Conservation (phyloP, 2,113 vertebrate species). For the Phycodurus eques region DNA sequence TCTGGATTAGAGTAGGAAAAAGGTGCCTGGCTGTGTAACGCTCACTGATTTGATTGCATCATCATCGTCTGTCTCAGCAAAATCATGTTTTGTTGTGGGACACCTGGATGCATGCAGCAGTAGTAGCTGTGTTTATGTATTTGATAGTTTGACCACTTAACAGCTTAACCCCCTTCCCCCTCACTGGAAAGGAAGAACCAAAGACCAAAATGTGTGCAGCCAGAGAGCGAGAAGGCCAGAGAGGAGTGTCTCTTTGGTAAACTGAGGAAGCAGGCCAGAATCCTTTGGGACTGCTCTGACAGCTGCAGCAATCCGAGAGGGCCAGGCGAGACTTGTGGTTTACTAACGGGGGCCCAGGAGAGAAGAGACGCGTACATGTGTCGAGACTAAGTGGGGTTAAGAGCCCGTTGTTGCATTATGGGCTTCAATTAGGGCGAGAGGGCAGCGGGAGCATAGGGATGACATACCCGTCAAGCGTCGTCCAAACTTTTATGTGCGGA, state of each 20-base stretch:
- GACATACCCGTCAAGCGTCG: conserved; percentile 23
- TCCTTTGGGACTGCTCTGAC: conserved; percentile 45
- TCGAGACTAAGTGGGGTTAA: conserved; percentile 57
- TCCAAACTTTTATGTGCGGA: not conserved
- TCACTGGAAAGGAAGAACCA: not conserved
- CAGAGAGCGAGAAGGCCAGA: conserved; percentile 23
- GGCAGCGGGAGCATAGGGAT: conserved; percentile 31
- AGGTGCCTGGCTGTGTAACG: conserved; percentile 7
- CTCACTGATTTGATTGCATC: conserved; percentile 22
- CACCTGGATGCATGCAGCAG: conserved; percentile 15
- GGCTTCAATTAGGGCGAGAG: conserved; percentile 42
- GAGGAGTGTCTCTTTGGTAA: conserved; percentile 35
- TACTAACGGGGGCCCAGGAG: conserved; percentile 27
- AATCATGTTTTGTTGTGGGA: not conserved
- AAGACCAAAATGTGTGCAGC: conserved; percentile 14
- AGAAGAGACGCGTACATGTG: conserved; percentile 40
- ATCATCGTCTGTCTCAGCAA: not conserved
- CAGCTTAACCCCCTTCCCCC: conserved; percentile 12
- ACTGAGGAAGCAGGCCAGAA: conserved; percentile 31
- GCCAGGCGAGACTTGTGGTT: conserved; percentile 18
- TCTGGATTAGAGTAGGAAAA: not conserved
- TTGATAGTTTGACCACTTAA: conserved; percentile 23
- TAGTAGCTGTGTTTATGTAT: conserved; percentile 8
- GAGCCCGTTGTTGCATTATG: conserved; percentile 53
- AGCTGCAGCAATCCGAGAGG: conserved; percentile 60